Percentiles rank a stretch among this genome's conserved stretches.
Evolutionary conservation across 2,797 vertebrate species (phyloP).

Genomic region (Acomys russatus): DNA sequence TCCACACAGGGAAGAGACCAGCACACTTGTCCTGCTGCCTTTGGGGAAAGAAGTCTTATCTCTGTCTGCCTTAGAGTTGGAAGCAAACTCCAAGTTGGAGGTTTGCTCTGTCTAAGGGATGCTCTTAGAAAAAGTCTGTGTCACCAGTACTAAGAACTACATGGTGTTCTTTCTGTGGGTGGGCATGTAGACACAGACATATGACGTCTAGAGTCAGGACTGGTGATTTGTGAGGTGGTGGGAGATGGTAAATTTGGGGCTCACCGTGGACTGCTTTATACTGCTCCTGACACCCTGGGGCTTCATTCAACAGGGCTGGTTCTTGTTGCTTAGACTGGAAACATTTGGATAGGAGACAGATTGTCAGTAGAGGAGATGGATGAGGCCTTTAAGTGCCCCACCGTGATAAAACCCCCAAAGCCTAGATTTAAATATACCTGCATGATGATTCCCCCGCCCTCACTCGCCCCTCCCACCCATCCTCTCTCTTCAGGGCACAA

Average conservation of each 20-base stretch:
- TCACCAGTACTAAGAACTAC: neutral
- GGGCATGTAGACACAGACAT: neutral
- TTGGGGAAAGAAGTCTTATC: neutral
- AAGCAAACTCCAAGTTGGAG: neutral
- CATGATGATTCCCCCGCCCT: neutral
- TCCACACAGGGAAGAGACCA: no score
- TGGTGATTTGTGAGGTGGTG: neutral
- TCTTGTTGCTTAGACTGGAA: neutral
- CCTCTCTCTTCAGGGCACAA: neutral
- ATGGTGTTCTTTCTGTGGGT: neutral
- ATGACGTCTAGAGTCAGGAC: neutral
- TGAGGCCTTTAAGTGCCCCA: neutral
- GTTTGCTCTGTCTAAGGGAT: neutral
- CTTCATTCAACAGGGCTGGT: neutral
- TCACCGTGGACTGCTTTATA: neutral
- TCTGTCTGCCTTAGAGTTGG: neutral
- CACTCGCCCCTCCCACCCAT: neutral
- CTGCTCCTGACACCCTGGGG: neutral
- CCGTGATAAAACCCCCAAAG: neutral
- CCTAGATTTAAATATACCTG: slow-evolving; percentile 27
- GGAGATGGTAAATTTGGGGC: neutral
- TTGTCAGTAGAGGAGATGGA: neutral
- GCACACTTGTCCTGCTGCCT: neutral
- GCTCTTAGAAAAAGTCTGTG: neutral
- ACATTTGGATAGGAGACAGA: slow-evolving; percentile 6